Base-by-base conservation (phyloP, 2,797 vertebrate species). In the Acomys russatus region DNA sequence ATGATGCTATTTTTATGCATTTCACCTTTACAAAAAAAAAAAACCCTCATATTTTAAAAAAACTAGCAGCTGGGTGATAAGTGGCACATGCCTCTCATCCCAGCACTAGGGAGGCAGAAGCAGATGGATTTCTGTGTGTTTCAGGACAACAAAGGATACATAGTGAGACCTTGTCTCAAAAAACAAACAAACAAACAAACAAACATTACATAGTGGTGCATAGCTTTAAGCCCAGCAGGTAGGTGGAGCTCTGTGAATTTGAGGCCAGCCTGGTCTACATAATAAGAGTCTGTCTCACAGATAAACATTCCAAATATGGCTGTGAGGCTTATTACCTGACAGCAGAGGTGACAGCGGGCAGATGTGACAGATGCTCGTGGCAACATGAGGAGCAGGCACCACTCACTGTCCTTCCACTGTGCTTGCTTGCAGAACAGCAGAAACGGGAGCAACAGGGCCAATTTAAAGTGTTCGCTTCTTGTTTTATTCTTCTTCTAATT, bases 381-480 rank as follows among this genome's bases (percentile, higher is more conserved):
- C 78, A 92, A 23, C 61, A 89, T 93, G 89, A 86, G 89, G 59
- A 87, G 25, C 77, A 91, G 94, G 84, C 87, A 35, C 74, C 63
- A 85, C 83, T 94, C 95, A 71, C 92, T 93, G 73, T 56, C 51
- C 78, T 73, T 68, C 59, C 30, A 59, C 80, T 86, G 18, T 76
- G 79, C 84, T 96, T 92, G 71, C 94, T 89, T 79, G 84, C 92
- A 94, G 80, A 94, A 6, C 35, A 12, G 28, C 73, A 76, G 73
- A 8, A 76, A 28, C 15, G 73, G 12, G 49, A 76, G 28, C 73
- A 49, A 28, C 44, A 76, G 38, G 33, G 70, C 64, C 88, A 88
- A 30, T 15, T 83, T 92, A 96, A 92, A 89, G 96, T 49, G 38
- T 78, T 95, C 93, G 61, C 90, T 87, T 76, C 91, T 97, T 87